Percentiles rank a stretch among this genome's conserved stretches.
Evolutionary conservation across 2,888 invertebrate genomes (phyloP).

Genomic region (Dryocosmus kuriphilus): DNA sequence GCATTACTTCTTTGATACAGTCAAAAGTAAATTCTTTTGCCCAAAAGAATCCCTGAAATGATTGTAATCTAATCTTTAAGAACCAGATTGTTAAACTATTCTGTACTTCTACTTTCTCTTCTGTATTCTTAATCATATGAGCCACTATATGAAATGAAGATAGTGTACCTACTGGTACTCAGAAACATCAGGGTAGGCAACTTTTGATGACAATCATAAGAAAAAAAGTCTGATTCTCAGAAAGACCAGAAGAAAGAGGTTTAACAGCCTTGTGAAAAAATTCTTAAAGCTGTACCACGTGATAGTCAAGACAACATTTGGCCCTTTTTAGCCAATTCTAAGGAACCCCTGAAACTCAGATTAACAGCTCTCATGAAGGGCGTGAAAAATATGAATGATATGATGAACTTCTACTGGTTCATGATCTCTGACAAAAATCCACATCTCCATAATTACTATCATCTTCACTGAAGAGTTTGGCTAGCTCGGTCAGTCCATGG

Average conservation of each 20-base stretch:
- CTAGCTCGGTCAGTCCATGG: conserved; percentile 77
- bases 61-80: background rate
- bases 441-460: conserved; percentile 78
- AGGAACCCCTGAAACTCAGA: conserved; percentile 75
- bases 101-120: background rate
- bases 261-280: conserved; percentile 76
- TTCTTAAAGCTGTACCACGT: conserved; percentile 65
- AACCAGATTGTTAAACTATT: background rate
- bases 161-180: conserved; percentile 77
- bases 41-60: background rate
- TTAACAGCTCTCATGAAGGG: conserved; percentile 76
- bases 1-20: conserved; percentile 67
- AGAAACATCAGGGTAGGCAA: conserved; percentile 76
- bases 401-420: conserved; percentile 77
- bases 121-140: conserved; percentile 57
- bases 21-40: conserved; percentile 65
- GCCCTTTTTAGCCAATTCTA: conserved; percentile 77
- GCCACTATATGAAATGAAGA: conserved; percentile 70
- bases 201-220: conserved; percentile 76
- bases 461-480: conserved; percentile 76
- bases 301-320: conserved; percentile 74
- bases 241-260: conserved; percentile 71
- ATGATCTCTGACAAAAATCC: conserved; percentile 77
- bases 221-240: conserved; percentile 67
- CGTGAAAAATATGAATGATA: conserved; percentile 67